These are phyloP conservation scores for Haemorhous mexicanus DNA, from an alignment of 2,113 vertebrate genomes.

Conservation along the genomic window DNA sequence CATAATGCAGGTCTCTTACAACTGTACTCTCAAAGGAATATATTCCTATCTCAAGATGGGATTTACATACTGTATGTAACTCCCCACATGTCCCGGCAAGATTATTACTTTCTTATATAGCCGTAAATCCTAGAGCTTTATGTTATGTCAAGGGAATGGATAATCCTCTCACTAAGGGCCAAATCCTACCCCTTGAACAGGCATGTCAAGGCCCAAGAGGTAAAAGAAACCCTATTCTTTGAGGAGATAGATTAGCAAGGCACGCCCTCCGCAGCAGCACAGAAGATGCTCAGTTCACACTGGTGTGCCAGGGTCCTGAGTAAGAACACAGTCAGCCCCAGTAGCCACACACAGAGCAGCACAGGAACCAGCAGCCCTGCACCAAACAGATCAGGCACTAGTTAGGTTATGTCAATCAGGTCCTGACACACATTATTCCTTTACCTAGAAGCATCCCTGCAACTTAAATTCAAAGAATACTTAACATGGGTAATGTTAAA, in stretches of 20 bases:
- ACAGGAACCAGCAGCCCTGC: not conserved
- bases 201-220: slow-evolving; percentile 50
- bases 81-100: slow-evolving; percentile 53
- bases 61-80: slow-evolving; percentile 66
- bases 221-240: slow-evolving; percentile 38
- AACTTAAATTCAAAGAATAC: not conserved
- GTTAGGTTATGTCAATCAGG: not conserved
- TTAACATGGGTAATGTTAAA: not conserved
- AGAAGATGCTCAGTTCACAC: not conserved
- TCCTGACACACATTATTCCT: not conserved
- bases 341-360: not conserved
- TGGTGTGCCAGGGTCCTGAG: not conserved
- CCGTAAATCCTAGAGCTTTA: slow-evolving; percentile 61
- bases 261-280: not conserved
- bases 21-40: slow-evolving; percentile 58
- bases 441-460: not conserved
- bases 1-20: slow-evolving; percentile 55
- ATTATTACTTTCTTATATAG: slow-evolving; percentile 66
- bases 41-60: slow-evolving; percentile 60
- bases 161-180: slow-evolving; percentile 63
- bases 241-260: slow-evolving; percentile 24
- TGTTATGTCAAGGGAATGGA: slow-evolving; percentile 62
- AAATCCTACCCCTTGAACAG: slow-evolving; percentile 63
- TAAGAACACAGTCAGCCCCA: not conserved
- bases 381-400: not conserved